A percentile compares a stretch with the other conserved stretches of the same genome.
Conservation (phyloP, 2,113 vertebrate genomes). For the Elephas maximus region DNA sequence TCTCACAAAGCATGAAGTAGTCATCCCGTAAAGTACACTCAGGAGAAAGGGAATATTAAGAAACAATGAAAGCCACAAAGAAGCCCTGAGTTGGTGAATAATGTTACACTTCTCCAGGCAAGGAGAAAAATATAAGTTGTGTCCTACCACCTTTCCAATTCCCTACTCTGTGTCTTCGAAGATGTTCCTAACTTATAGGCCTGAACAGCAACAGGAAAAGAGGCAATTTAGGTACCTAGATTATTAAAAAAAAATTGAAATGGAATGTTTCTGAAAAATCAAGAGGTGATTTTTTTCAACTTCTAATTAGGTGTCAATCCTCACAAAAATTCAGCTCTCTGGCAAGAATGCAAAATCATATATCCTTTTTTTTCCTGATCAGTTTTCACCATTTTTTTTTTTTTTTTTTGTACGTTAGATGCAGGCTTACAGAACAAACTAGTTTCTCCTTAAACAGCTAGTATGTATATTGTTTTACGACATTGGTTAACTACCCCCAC, state of each 20-base stretch:
- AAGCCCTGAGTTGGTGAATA: neutral
- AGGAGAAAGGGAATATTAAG: neutral
- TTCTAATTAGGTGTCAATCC: neutral
- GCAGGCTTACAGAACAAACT: no score
- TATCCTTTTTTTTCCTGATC: neutral
- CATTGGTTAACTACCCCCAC: no score
- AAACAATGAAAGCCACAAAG: slow-evolving; percentile 55
- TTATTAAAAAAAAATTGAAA: slow-evolving; percentile 27
- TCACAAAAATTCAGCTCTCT: neutral
- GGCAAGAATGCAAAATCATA: neutral
- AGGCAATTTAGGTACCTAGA: neutral
- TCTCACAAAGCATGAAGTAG: neutral
- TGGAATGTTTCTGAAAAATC: neutral
- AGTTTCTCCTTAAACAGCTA: no score
- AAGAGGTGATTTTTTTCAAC: neutral
- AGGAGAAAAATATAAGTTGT: slow-evolving; percentile 48
- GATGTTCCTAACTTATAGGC: neutral
- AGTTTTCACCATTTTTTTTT: no score
- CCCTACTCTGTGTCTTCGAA: neutral
- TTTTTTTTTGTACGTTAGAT: no score
- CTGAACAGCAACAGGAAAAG: neutral
- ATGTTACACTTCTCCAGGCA: neutral
- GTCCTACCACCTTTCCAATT: neutral
- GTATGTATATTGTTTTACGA: no score
- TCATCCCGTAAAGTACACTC: neutral